Evolutionary conservation across 2,797 vertebrate species (phyloP).

Genomic region (Sebastes ruberrimus): DNA sequence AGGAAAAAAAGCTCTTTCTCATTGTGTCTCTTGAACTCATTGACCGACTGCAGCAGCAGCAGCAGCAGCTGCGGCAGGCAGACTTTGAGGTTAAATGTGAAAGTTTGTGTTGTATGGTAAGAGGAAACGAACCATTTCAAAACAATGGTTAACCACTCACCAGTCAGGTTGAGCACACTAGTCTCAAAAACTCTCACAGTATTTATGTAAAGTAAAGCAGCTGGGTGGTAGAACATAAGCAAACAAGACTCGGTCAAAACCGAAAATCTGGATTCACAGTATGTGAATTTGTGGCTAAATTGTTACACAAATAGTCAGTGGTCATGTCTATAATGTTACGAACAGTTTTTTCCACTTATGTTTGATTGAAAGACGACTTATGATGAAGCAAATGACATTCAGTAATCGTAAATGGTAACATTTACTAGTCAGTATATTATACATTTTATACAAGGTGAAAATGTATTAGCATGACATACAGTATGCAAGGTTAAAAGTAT

Average conservation of each 20-base stretch:
- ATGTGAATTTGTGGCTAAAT: no score
- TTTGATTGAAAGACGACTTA: no score
- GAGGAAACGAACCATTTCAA: constrained; percentile 39
- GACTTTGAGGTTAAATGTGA: constrained; percentile 50
- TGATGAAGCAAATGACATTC: no score
- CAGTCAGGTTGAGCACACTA: background rate
- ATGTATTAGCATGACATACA: no score
- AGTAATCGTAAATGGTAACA: no score
- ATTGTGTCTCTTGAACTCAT: constrained; percentile 11
- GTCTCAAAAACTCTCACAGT: background rate
- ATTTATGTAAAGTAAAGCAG: background rate
- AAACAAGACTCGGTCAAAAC: background rate
- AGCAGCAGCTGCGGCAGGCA: background rate
- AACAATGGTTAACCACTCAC: constrained; percentile 47
- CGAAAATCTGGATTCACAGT: no score
- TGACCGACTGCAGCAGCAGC: constrained; percentile 8
- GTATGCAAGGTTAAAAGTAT: no score
- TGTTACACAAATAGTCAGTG: no score
- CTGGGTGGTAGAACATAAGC: background rate
- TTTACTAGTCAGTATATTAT: no score
- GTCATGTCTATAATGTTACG: no score
- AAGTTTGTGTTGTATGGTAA: constrained; percentile 19
- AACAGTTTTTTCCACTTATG: no score
- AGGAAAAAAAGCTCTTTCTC: background rate
- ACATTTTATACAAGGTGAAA: no score